Percentiles rank a stretch among this genome's conserved stretches.
Evolutionary conservation across 2,888 invertebrate species (phyloP).

Genomic region (Coelopa pilipes): DNA sequence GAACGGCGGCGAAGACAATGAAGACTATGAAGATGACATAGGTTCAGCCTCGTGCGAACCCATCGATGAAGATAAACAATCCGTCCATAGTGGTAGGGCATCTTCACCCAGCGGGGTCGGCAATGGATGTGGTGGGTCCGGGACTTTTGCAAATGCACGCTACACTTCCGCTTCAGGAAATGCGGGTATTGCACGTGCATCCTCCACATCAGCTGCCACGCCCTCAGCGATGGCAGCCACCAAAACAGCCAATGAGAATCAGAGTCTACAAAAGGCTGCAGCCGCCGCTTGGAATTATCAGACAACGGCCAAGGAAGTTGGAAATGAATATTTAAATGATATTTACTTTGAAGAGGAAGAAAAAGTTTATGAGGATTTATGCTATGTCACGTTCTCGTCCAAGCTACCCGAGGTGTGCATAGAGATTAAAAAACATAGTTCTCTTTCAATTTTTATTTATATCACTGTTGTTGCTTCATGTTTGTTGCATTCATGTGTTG

Average conservation of each 20-base stretch:
- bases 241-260: slow-evolving; percentile 47
- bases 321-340: slow-evolving; percentile 61
- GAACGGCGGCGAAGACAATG: slow-evolving; percentile 60
- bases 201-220: slow-evolving; percentile 28
- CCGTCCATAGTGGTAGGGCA: slow-evolving; percentile 44
- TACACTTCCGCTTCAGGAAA: slow-evolving; percentile 26
- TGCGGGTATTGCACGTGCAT: slow-evolving; percentile 32
- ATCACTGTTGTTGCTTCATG: neutral
- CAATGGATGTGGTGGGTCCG: neutral
- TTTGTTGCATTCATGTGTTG: slow-evolving; percentile 7
- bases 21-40: slow-evolving; percentile 62
- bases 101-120: neutral
- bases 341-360: slow-evolving; percentile 72
- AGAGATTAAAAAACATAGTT: neutral
- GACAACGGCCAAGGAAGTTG: slow-evolving; percentile 56
- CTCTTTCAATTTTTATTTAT: slow-evolving; percentile 18
- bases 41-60: slow-evolving; percentile 61
- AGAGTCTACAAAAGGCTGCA: slow-evolving; percentile 59
- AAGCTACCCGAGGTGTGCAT: slow-evolving; percentile 74
- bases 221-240: slow-evolving; percentile 18
- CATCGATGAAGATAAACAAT: slow-evolving; percentile 53
- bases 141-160: slow-evolving; percentile 2
- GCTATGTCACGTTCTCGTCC: slow-evolving; percentile 84
- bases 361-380: slow-evolving; percentile 88
- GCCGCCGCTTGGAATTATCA: slow-evolving; percentile 62